Evolutionary conservation across 2,797 vertebrate species (phyloP).

Genomic region (Pogonophryne albipinna): DNA sequence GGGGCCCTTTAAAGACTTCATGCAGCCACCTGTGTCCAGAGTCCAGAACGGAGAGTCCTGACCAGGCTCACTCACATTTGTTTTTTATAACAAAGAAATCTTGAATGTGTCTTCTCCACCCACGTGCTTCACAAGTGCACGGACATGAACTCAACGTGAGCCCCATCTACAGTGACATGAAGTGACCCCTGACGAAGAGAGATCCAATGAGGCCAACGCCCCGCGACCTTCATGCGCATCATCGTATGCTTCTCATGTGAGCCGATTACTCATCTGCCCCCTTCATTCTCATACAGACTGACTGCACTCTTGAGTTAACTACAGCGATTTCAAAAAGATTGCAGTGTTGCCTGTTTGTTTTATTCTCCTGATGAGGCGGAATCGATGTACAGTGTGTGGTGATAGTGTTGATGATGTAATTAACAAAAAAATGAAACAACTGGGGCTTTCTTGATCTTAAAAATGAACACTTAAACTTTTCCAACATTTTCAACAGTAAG

Average conservation of each 20-base stretch:
- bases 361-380: conserved; percentile 81
- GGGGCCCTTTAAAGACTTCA: conserved; percentile 99
- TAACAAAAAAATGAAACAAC: conserved; percentile 81
- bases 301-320: conserved; percentile 76
- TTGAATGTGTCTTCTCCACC: conserved; percentile 85
- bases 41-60: conserved; percentile 98
- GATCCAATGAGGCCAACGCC: conserved; percentile 29
- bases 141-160: conserved; percentile 62
- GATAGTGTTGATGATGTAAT: conserved; percentile 91
- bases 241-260: conserved; percentile 80
- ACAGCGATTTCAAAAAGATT: conserved; percentile 83
- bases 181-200: conserved; percentile 38
- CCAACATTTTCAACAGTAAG: conserved; percentile 92
- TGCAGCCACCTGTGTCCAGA: conserved; percentile 95
- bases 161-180: conserved; percentile 61
- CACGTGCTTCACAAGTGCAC: conserved; percentile 60
- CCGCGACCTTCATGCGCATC: conserved; percentile 55
- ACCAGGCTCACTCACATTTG: conserved; percentile 74
- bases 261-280: conserved; percentile 49
- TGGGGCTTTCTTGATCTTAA: conserved; percentile 85
- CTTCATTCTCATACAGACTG: conserved; percentile 79
- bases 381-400: conserved; percentile 92
- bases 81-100: conserved; percentile 80
- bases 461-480: conserved; percentile 75
- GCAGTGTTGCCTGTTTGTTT: conserved; percentile 83